phyloP scores from a whole-genome alignment of 2,113 vertebrate genomes.

The Tapirus terrestris region DNA sequence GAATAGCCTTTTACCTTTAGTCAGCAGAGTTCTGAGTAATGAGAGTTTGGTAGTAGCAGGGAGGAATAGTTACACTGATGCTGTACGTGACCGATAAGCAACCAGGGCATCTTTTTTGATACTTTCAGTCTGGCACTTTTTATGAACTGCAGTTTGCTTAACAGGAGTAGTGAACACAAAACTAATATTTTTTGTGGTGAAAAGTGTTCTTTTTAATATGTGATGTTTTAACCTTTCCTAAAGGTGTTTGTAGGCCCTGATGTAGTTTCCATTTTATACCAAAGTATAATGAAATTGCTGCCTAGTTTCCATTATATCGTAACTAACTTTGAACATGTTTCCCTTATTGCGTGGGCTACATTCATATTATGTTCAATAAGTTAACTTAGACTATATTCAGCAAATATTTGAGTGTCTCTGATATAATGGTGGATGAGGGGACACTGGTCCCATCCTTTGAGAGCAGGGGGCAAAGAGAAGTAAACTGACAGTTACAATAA shows the following conservation, averaged over 20 bases:
- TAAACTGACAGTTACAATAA: background rate
- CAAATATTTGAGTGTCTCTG: background rate
- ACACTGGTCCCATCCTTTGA: background rate
- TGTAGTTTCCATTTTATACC: conserved; percentile 50
- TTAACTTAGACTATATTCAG: background rate
- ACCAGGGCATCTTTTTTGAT: conserved; percentile 16
- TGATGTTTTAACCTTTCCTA: conserved; percentile 3
- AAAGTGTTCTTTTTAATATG: conserved; percentile 17
- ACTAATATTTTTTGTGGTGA: background rate
- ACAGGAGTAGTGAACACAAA: background rate
- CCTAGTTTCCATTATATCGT: background rate
- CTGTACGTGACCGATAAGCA: background rate
- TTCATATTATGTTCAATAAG: background rate
- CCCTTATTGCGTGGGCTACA: background rate
- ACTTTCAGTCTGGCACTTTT: background rate
- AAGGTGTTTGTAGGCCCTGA: background rate
- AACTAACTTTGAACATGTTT: background rate
- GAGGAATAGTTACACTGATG: background rate
- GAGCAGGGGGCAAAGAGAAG: background rate
- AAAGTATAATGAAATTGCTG: conserved; percentile 10
- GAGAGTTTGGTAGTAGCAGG: conserved; percentile 33
- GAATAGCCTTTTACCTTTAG: background rate
- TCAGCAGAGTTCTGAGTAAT: background rate
- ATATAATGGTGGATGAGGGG: background rate
- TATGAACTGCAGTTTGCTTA: conserved; percentile 17